phyloP scores from a whole-genome alignment of 2,888 invertebrate genomes.

The Thymelicus lineola region DNA sequence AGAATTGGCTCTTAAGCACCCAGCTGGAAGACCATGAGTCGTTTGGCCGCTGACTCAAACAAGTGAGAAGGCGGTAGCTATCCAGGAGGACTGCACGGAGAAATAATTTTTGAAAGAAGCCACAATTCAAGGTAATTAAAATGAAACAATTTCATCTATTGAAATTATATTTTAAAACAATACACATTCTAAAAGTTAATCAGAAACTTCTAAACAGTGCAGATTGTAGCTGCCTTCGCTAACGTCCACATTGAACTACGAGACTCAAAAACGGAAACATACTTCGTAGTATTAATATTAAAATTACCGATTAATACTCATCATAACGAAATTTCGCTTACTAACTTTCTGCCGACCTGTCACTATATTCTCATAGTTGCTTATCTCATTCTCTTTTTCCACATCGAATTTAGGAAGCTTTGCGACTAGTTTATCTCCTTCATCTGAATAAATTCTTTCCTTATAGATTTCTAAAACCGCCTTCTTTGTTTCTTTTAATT shows the following conservation, averaged over 20 bases:
- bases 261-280: no score
- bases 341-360: slow-evolving; percentile 46
- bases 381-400: slow-evolving; percentile 53
- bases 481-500: slow-evolving; percentile 70
- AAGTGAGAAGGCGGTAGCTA: no score
- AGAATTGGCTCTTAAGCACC: no score
- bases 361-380: slow-evolving; percentile 25
- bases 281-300: background rate
- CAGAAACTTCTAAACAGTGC: no score
- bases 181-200: slow-evolving; percentile 22
- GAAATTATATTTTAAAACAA: slow-evolving; percentile 15
- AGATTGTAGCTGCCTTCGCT: no score
- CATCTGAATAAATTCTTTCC: slow-evolving; percentile 53
- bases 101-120: no score
- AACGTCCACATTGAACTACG: no score
- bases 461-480: slow-evolving; percentile 74
- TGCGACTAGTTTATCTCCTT: slow-evolving; percentile 59
- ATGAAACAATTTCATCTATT: background rate
- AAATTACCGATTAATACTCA: slow-evolving; percentile 51
- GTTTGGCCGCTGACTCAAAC: no score
- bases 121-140: no score
- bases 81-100: no score
- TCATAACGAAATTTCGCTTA: slow-evolving; percentile 52
- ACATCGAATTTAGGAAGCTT: slow-evolving; percentile 69
- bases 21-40: no score